A percentile compares a stretch with the other conserved stretches of the same genome.
phyloP scores from a whole-genome alignment of 2,797 vertebrate genomes.

The Crenuchus spilurus region DNA sequence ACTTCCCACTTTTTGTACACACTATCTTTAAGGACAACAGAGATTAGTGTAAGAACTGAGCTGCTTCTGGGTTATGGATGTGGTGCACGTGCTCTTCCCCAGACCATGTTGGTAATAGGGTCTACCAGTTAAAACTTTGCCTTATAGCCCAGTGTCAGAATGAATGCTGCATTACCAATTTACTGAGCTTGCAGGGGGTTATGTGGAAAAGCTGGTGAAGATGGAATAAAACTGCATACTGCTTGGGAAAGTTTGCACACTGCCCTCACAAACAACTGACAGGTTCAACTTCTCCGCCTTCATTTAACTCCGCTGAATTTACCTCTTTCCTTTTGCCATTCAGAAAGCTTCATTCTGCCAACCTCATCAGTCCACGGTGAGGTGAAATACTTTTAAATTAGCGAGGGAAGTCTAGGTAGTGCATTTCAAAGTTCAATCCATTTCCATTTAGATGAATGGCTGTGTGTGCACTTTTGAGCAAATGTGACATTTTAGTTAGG shows the following conservation, averaged over 20 bases:
- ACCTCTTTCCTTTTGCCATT: conserved; percentile 40
- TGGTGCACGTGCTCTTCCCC: neutral
- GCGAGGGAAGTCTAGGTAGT: conserved; percentile 45
- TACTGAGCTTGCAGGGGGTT: conserved; percentile 18
- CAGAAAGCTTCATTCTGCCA: conserved; percentile 39
- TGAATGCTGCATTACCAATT: conserved; percentile 13
- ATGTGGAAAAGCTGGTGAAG: conserved; percentile 8
- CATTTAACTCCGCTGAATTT: conserved; percentile 28
- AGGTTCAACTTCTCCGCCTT: conserved; percentile 45
- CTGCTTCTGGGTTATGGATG: conserved; percentile 13
- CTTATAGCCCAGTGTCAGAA: conserved; percentile 7
- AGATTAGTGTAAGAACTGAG: conserved; percentile 15
- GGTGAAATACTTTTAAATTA: conserved; percentile 54
- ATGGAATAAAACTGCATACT: conserved; percentile 8
- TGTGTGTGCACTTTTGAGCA: conserved; percentile 56
- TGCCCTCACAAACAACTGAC: conserved; percentile 38
- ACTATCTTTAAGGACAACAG: conserved; percentile 21
- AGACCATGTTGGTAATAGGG: neutral
- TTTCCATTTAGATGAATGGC: conserved; percentile 61
- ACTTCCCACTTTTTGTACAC: conserved; percentile 15
- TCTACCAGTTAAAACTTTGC: neutral
- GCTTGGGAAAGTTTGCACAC: conserved; percentile 24
- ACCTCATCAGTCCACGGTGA: conserved; percentile 37
- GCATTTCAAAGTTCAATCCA: conserved; percentile 56
- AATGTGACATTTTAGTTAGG: conserved; percentile 61